These are phyloP conservation scores for Caenorhabditis briggsae DNA, from an alignment of 1,140 invertebrate genomes.

Conservation along the genomic window DNA sequence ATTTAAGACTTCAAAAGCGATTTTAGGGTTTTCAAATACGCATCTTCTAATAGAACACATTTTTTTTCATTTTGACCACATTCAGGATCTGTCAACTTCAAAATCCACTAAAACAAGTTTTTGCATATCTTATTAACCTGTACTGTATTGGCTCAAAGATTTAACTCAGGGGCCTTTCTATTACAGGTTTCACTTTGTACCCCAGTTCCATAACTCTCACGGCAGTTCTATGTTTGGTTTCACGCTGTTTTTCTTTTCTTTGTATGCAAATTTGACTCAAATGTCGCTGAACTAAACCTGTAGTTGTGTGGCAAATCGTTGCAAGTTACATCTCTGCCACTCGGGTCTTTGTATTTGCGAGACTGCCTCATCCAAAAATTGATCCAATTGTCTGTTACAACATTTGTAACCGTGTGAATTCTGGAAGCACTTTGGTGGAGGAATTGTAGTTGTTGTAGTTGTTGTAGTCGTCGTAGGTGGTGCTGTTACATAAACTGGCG, in stretches of 20 bases:
- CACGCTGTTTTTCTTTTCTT: background rate
- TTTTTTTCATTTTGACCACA: too few relatives aligned
- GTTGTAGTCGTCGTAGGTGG: slow-evolving; percentile 14
- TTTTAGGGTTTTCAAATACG: too few relatives aligned
- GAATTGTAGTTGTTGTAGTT: slow-evolving; percentile 10
- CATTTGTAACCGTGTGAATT: slow-evolving; percentile 30
- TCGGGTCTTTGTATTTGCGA: slow-evolving; percentile 5
- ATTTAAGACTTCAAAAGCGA: too few relatives aligned
- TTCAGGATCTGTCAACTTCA: too few relatives aligned
- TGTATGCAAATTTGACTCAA: background rate
- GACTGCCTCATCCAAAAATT: slow-evolving; percentile 10
- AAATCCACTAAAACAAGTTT: too few relatives aligned
- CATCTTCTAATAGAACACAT: too few relatives aligned
- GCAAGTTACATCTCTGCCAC: slow-evolving; percentile 44
- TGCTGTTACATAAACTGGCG: slow-evolving; percentile 8
- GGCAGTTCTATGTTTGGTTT: too few relatives aligned
- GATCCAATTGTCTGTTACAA: slow-evolving; percentile 16
- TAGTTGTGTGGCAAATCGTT: slow-evolving; percentile 44
- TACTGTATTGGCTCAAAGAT: too few relatives aligned
- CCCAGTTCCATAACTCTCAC: too few relatives aligned
- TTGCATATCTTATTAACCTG: too few relatives aligned
- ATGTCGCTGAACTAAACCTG: slow-evolving; percentile 19
- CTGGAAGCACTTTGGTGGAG: slow-evolving; percentile 31
- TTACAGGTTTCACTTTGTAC: too few relatives aligned
- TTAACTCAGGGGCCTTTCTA: too few relatives aligned